Evolutionary conservation across 1,140 invertebrate species (phyloP).

Genomic region (Cyrtorhinus lividipennis): DNA sequence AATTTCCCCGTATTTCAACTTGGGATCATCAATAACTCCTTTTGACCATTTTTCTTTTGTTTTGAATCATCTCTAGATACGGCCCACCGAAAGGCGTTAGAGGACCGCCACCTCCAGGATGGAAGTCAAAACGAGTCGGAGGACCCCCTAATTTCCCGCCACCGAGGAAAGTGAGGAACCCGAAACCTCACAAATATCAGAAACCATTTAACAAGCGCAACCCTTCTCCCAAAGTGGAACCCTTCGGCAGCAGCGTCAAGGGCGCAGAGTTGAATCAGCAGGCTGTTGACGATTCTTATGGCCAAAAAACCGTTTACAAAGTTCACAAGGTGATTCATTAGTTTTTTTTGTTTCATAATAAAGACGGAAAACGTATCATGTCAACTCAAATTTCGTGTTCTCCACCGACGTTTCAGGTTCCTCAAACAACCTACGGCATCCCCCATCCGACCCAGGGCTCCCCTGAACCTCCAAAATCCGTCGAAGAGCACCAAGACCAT

Average conservation of each 20-base stretch:
- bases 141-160: background rate
- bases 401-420: background rate
- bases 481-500: too few species aligned
- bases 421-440: conserved; percentile 12
- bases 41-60: too few species aligned
- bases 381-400: too few species aligned
- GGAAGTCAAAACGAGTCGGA: background rate
- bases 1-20: too few species aligned
- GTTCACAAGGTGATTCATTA: background rate
- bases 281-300: background rate
- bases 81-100: background rate
- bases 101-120: background rate
- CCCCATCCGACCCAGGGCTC: conserved; percentile 7
- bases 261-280: background rate
- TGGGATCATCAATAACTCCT: too few species aligned
- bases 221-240: background rate
- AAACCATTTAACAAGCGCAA: background rate
- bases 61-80: too few species aligned
- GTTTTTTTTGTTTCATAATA: background rate
- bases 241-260: background rate
- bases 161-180: conserved; percentile 1
- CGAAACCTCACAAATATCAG: background rate
- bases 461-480: conserved; percentile 5
- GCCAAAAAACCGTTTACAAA: background rate
- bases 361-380: too few species aligned